Conservation (phyloP, 2,888 invertebrate genomes). For the Apamea crenata region DNA sequence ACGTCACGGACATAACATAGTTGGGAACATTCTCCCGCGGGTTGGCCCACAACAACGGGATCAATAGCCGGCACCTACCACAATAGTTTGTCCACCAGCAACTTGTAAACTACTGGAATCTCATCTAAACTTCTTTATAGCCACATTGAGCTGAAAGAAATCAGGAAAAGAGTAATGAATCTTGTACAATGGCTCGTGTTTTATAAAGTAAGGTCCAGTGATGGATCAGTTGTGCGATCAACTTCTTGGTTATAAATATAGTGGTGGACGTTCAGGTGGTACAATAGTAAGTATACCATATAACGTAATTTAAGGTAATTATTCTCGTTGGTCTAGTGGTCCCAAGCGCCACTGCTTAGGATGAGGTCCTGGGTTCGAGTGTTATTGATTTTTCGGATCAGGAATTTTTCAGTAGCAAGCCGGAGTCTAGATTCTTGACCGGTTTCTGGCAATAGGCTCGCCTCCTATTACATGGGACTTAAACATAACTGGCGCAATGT, state of each 20-base stretch:
- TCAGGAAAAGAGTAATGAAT: conserved; percentile 31
- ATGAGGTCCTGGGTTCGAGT: background rate
- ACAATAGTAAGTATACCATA: background rate
- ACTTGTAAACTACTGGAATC: conserved; percentile 40
- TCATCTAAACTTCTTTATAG: conserved; percentile 46
- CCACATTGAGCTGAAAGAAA: conserved; percentile 9
- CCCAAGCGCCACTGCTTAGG: too few species aligned
- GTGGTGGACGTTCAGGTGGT: background rate
- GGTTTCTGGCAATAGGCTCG: background rate
- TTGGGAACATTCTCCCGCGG: conserved; percentile 10
- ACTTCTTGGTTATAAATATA: conserved; percentile 7
- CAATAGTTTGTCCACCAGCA: conserved; percentile 31
- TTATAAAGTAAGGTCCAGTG: conserved; percentile 26
- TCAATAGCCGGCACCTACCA: conserved; percentile 6
- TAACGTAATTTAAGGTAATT: background rate
- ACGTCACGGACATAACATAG: background rate
- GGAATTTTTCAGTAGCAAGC: background rate
- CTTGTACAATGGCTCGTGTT: conserved; percentile 28
- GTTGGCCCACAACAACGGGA: background rate
- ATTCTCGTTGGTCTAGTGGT: background rate
- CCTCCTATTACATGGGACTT: background rate
- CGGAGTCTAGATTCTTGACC: background rate
- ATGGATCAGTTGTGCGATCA: conserved; percentile 34
- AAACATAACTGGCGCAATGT: background rate
- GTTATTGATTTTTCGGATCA: background rate